Evolutionary conservation across 2,113 vertebrate genomes (phyloP), one percentile per base, ranked within the genome.

Genomic region (Festucalex cinctus): DNA sequence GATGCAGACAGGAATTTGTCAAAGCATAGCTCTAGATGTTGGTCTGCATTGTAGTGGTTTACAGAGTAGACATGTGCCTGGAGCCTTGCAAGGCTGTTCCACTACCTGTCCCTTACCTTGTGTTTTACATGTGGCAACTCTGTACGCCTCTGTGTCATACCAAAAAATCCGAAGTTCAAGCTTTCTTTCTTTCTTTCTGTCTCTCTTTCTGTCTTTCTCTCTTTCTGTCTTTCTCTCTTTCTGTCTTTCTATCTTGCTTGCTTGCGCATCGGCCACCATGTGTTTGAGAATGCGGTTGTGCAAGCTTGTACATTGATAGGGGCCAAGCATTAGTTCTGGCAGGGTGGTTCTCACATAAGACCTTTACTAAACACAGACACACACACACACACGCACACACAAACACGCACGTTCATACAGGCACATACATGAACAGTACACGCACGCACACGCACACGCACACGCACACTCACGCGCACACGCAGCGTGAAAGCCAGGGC

Each of bases 261-360:
- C 37, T 8, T 69, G 51, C 22, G 70, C 80, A 78, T 53, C 63
- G 24, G 51, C 51, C 13, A 41, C 63, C 77, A 77, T 85, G 84
- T 88, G 83, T 81, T 83, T 84, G 68, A 76, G 79, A 83, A 68
- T 75, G 74, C 6, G 6, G 73, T 89, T 89, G 82, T 89, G 89
- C 77, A 90, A 90, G 86, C 81, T 57, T 85, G 78, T 82, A 83
- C 82, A 83, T 86, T 87, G 78, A 88, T 83, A 81, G 83, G 77
- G 83, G 83, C 88, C 86, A 89, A 86, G 89, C 86, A 86, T 89
- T 89, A 87, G 86, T 89, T 90, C 86, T 87, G 86, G 84, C 78
- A 83, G 82, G 73, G 71, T 87, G 75, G 76, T 86, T 90, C 84
- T 83, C 85, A 86, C 83, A 86, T 86, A 85, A 85, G 85, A 88